Base-by-base conservation (phyloP, 2,888 invertebrate species). In the Girardia tigrina region DNA sequence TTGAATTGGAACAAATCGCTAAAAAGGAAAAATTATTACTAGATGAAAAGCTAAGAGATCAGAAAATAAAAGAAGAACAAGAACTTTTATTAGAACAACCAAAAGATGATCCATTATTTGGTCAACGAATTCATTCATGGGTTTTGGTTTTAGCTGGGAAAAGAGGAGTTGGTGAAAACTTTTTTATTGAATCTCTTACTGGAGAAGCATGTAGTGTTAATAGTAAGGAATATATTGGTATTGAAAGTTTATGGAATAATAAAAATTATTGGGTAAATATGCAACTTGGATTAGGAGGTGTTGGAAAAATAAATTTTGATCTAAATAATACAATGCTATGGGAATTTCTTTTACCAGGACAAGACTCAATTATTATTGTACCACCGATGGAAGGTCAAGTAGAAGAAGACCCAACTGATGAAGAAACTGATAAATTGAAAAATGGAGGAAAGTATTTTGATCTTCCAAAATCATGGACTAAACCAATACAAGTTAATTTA, bases 211-310 rank as follows among this genome's bases (percentile, higher is more conserved):
- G 89, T 78, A 86, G 88, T 0, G 81, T 89, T 0, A 81, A 85
- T 72, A 81, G 80, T 69, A 86, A 87, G 26, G 83, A 86, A 0
- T 93, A 91, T 80, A 87, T 89, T 29, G 88, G 89, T 0, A 86
- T 94, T 1, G 92, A 93, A 81, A 89, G 90, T 79, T 84, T 92
- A 73, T 94, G 93, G 88, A 92, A 92, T 80, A 86, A 92, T 80
- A 86, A 87, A 73, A 94, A 94, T 84, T 93, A 83, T 79, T 85
- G 85, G 84, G 83, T 84, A 72, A 84, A 84, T 79, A 84, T 84
- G 83, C 84, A 85, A 80, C 83, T 83, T 77, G 26, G 76, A 28
- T 76, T 75, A 28, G 75, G 70, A 28, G 76, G 76, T 20, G 42
- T 76, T 28, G 6, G 28, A 6, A 28, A 75, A 16, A 56, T 75